Base-by-base conservation (phyloP, 2,888 invertebrate species). In the Protophormia terraenovae region DNA sequence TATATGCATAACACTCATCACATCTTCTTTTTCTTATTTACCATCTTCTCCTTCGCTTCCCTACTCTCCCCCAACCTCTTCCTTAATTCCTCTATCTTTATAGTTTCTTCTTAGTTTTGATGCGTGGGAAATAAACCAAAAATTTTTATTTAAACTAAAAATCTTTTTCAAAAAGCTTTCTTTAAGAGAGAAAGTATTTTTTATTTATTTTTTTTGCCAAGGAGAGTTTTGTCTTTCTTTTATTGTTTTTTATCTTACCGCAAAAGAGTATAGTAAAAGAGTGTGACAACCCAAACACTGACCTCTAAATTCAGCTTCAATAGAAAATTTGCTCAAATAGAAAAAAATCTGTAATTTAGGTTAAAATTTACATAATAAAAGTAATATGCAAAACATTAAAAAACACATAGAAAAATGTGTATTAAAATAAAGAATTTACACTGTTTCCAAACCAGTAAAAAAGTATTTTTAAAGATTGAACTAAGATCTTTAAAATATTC, bases 61-160 rank as follows among this genome's bases (percentile, higher is more conserved):
- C 19, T 16, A 58, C 53, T 6, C 16, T 47, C 10, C 35, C 29
- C 12, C 32, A 24, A 35, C 35, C 50, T 50, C 22, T 45, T 47
- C 50, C 58, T 38, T n/a, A n/a, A n/a, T n/a, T n/a, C n/a, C n/a
- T n/a, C n/a, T n/a, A n/a, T n/a, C n/a, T n/a, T n/a, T n/a, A n/a
- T n/a, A n/a, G n/a, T n/a, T n/a, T n/a, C n/a, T n/a, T n/a, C n/a
- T n/a, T n/a, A n/a, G 5, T 19, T n/a, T 12, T 67, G 16, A 16
- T 41, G 73, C 73, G 73, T 81, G 81, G 81, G 73, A 81, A 79
- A 41, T 1, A 71, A 73, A 12, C n/a, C 22, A n/a, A 47, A 47
- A 24, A 35, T 55, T n/a, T 45, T 45, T 29, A 24, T 53, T 3
- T 6, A 16, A 55, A 16, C 0, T 14, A 38, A 16, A 27, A 24